Percentiles rank a stretch among this genome's conserved stretches.
Conservation (phyloP, 1,140 invertebrate species). For the Radopholus similis region DNA sequence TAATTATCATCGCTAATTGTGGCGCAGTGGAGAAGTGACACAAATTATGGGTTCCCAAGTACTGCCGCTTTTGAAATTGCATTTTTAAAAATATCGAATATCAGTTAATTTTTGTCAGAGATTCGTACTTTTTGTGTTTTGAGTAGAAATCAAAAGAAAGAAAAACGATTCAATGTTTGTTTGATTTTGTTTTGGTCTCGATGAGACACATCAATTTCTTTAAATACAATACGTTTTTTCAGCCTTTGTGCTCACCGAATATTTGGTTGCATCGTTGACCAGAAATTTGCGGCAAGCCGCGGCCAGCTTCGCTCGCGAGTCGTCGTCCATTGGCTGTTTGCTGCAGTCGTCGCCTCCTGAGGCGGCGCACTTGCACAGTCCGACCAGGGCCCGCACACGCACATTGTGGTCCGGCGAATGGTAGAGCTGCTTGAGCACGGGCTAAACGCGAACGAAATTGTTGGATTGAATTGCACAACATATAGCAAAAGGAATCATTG, state of each 20-base stretch:
- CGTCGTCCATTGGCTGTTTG: constrained; percentile 86
- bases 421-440: constrained; percentile 89
- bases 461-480: neutral
- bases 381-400: constrained; percentile 68
- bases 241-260: constrained; percentile 50
- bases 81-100: too few relatives aligned
- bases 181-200: too few relatives aligned
- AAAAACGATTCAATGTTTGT: too few relatives aligned
- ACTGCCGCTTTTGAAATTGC: too few relatives aligned
- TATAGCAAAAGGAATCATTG: neutral
- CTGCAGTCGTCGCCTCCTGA: constrained; percentile 92
- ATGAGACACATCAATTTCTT: too few relatives aligned
- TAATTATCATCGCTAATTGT: too few relatives aligned
- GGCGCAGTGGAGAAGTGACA: too few relatives aligned
- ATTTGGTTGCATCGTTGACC: constrained; percentile 42
- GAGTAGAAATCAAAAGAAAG: neutral
- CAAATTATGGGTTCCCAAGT: too few relatives aligned
- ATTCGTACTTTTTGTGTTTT: neutral
- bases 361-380: constrained; percentile 91
- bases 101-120: too few relatives aligned
- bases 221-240: too few relatives aligned
- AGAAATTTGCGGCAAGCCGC: constrained; percentile 76
- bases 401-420: constrained; percentile 84
- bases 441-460: constrained; percentile 47
- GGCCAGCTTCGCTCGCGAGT: constrained; percentile 83